These are phyloP conservation scores for Bruchidius siliquastri DNA, from an alignment of 2,888 invertebrate genomes.

Conservation along the genomic window DNA sequence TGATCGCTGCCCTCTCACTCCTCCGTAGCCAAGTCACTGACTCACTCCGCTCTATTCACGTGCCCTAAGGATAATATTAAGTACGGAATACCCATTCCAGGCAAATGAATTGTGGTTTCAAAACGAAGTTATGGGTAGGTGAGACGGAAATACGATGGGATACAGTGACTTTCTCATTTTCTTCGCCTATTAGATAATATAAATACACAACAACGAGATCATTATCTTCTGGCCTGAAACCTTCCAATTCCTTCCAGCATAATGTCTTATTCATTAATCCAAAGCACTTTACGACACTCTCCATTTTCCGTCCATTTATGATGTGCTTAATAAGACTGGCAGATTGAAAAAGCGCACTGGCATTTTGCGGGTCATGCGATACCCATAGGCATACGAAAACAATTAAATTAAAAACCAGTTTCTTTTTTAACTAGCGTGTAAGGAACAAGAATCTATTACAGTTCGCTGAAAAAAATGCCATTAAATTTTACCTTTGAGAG, in stretches of 20 bases:
- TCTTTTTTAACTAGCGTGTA: not conserved
- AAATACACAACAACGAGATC: not conserved
- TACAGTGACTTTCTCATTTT: not conserved
- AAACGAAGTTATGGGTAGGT: not conserved
- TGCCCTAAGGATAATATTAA: not conserved
- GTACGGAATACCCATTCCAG: not conserved
- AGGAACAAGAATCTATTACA: not conserved
- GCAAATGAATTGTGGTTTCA: not conserved
- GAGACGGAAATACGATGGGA: not conserved
- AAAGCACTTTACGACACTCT: not conserved
- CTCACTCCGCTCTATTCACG: not conserved
- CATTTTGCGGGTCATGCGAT: not conserved
- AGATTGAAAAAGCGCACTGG: not conserved
- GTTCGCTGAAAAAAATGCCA: not conserved
- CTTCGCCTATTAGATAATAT: not conserved
- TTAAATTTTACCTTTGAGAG: not conserved
- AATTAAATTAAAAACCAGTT: not conserved
- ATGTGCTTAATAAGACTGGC: not conserved
- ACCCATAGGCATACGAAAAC: not conserved
- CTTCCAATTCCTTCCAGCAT: not conserved
- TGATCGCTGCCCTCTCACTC: too few species aligned
- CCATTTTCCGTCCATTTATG: not conserved
- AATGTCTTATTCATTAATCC: not conserved
- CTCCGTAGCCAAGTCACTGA: too few species aligned
- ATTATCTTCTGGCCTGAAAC: not conserved